phyloP scores from a whole-genome alignment of 1,140 invertebrate genomes.

The Tetramorium simillimum region DNA sequence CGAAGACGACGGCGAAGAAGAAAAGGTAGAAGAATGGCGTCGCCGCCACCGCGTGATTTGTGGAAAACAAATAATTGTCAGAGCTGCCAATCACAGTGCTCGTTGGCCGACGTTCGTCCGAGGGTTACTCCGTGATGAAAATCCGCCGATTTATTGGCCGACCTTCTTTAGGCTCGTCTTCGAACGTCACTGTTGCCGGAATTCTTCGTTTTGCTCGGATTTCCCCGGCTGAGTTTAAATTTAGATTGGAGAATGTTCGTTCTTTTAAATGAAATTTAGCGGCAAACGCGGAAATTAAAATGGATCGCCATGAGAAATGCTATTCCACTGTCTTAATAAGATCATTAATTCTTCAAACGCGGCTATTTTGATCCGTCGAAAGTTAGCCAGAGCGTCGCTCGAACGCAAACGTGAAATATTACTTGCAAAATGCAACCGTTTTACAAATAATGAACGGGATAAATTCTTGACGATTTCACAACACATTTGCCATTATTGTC shows the following conservation, averaged over 20 bases:
- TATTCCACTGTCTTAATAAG: not conserved
- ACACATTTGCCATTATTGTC: not conserved
- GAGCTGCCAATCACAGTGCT: slow-evolving; percentile 74
- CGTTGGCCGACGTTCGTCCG: slow-evolving; percentile 56
- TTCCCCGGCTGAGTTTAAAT: slow-evolving; percentile 32
- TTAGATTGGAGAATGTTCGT: slow-evolving; percentile 34
- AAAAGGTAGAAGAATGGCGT: slow-evolving; percentile 36
- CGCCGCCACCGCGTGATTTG: slow-evolving; percentile 67
- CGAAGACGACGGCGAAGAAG: slow-evolving; percentile 14
- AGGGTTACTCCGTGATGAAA: slow-evolving; percentile 68
- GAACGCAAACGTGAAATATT: not conserved
- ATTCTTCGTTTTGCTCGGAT: slow-evolving; percentile 39
- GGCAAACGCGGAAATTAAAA: slow-evolving; percentile 11
- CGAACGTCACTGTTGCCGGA: slow-evolving; percentile 23
- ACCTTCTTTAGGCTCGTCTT: slow-evolving; percentile 50
- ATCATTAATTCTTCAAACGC: not conserved
- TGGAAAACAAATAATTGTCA: slow-evolving; percentile 77
- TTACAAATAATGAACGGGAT: not conserved
- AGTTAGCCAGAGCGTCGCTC: not conserved
- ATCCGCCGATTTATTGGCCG: slow-evolving; percentile 71
- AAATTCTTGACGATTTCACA: not conserved
- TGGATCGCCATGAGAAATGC: not conserved
- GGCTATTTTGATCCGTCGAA: not conserved
- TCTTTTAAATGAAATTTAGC: slow-evolving; percentile 27
- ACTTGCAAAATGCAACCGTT: not conserved